A percentile compares a stretch with the other conserved stretches of the same genome.
Evolutionary conservation across 2,797 vertebrate species (phyloP).

Genomic region (Rhinatrema bivittatum): DNA sequence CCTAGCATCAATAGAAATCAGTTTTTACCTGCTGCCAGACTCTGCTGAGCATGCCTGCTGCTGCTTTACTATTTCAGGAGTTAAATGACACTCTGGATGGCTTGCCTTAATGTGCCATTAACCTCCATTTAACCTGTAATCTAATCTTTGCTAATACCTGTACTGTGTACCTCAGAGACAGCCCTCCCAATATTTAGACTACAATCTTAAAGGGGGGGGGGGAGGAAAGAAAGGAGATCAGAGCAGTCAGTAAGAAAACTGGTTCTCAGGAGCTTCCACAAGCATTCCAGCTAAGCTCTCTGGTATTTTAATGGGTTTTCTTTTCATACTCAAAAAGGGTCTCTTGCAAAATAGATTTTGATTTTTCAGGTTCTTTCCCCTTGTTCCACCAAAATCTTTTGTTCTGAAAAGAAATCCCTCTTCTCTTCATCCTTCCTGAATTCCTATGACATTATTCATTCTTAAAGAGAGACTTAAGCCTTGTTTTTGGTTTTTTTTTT

Average conservation of each 20-base stretch:
- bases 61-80: constrained; percentile 8
- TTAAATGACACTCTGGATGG: constrained; percentile 17
- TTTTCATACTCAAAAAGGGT: no score
- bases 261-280: constrained; percentile 16
- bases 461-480: no score
- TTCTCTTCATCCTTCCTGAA: no score
- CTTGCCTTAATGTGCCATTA: constrained; percentile 17
- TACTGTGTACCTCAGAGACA: constrained; percentile 7
- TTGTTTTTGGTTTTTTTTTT: no score
- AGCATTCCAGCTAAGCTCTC: constrained; percentile 38
- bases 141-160: constrained; percentile 18
- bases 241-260: not conserved
- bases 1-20: constrained; percentile 1
- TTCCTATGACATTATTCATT: no score
- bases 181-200: not conserved
- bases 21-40: not conserved
- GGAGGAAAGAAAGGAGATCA: not conserved
- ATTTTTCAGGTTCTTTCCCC: no score
- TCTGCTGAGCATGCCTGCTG: constrained; percentile 3
- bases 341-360: no score
- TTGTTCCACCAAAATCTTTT: no score
- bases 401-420: no score
- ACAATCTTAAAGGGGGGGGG: not conserved
- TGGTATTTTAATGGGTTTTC: constrained; percentile 46
- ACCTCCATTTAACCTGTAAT: constrained; percentile 20